A percentile compares a stretch with the other conserved stretches of the same genome.
These are phyloP conservation scores for Hyposmocoma kahamanoa DNA, from an alignment of 1,140 invertebrate species.

Conservation along the genomic window DNA sequence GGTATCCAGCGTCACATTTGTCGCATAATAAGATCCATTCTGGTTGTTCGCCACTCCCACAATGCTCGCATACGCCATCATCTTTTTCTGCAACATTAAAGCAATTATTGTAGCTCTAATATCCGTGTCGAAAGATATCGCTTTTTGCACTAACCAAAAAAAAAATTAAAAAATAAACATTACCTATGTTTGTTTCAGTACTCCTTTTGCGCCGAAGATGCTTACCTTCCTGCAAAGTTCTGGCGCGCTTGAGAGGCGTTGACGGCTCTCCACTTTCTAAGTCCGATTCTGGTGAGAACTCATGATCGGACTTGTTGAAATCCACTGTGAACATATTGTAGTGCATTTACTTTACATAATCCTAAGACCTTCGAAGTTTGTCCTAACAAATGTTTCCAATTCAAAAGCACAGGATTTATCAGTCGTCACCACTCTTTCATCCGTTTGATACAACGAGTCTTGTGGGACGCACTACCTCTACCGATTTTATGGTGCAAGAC, in stretches of 20 bases:
- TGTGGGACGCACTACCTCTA: too few species aligned
- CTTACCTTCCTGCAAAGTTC: conserved; percentile 77
- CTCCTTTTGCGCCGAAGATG: too few species aligned
- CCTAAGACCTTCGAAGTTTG: too few species aligned
- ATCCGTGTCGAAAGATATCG: too few species aligned
- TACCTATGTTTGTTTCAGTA: too few species aligned
- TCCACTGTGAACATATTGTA: conserved; percentile 32
- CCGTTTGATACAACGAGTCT: too few species aligned
- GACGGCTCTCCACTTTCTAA: conserved; percentile 77
- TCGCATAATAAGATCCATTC: conserved; percentile 98
- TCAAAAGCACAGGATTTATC: too few species aligned
- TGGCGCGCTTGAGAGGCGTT: conserved; percentile 78
- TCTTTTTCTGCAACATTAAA: conserved; percentile 19
- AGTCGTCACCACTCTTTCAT: too few species aligned
- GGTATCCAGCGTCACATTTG: conserved; percentile 94
- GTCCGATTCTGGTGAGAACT: conserved; percentile 88
- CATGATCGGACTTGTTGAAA: conserved; percentile 86
- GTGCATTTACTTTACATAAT: background rate
- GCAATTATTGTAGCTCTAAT: background rate
- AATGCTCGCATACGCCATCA: conserved; percentile 90
- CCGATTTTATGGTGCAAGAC: too few species aligned
- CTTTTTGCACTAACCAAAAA: too few species aligned
- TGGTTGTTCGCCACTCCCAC: conserved; percentile 91
- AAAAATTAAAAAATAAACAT: too few species aligned
- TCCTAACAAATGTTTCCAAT: too few species aligned